Conservation (phyloP, 2,113 vertebrate species). For the Nyctereutes procyonoides region DNA sequence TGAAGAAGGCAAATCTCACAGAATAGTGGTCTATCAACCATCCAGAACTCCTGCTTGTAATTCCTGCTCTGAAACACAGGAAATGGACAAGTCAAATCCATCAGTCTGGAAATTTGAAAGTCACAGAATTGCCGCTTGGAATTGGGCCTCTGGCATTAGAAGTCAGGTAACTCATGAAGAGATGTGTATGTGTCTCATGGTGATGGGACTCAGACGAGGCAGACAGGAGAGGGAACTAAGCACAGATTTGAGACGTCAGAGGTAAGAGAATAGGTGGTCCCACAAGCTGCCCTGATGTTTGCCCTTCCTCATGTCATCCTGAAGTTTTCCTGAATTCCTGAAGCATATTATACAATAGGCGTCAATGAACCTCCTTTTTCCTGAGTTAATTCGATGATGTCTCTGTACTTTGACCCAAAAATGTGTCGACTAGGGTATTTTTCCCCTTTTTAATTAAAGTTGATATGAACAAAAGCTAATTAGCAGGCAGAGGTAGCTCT, state of each 20-base stretch:
- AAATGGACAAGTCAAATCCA: background rate
- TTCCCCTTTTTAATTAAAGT: background rate
- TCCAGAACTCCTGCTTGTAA: background rate
- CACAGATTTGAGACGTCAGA: background rate
- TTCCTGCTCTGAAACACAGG: background rate
- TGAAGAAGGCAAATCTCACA: background rate
- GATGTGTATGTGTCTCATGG: fast-evolving
- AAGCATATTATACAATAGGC: background rate
- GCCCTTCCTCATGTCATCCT: background rate
- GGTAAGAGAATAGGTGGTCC: background rate
- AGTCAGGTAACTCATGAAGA: background rate
- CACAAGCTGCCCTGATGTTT: background rate
- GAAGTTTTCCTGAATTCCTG: background rate
- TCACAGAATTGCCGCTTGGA: background rate
- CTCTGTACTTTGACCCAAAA: background rate
- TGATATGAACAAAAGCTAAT: background rate
- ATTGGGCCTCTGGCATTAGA: background rate
- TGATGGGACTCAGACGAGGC: background rate
- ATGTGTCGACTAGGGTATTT: background rate
- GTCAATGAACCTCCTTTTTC: background rate
- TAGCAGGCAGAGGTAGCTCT: background rate
- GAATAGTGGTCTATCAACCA: background rate
- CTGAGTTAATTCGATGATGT: background rate
- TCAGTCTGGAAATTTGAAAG: background rate
- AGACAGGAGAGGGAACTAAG: background rate